phyloP scores from a whole-genome alignment of 2,888 invertebrate genomes.

The Heliconius sara region DNA sequence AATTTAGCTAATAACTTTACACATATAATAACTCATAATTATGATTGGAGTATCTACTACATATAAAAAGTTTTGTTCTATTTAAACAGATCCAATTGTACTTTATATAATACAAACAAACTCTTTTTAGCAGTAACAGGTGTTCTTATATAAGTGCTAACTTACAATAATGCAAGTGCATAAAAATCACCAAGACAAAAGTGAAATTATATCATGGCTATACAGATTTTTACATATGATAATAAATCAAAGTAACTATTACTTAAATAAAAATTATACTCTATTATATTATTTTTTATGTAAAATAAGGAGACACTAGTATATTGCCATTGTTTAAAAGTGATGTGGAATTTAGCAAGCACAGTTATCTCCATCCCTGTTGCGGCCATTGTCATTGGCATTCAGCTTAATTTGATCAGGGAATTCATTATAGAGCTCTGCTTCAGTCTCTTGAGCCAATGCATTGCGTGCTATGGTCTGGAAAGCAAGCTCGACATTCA shows the following conservation, averaged over 20 bases:
- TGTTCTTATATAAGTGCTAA: conserved; percentile 31
- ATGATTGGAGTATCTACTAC: conserved; percentile 4
- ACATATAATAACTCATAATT: conserved; percentile 2
- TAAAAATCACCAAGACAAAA: conserved; percentile 59
- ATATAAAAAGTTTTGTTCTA: conserved; percentile 7
- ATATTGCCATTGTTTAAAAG: conserved; percentile 63
- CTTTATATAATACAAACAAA: conserved; percentile 28
- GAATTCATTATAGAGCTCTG: conserved; percentile 98
- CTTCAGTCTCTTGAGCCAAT: conserved; percentile 95
- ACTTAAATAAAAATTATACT: conserved; percentile 74
- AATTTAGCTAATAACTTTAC: conserved; percentile 26
- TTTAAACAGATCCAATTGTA: conserved; percentile 38
- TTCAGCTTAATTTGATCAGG: conserved; percentile 97
- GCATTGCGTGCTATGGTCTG: conserved; percentile 99
- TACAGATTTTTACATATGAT: conserved; percentile 78
- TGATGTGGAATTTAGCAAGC: conserved; percentile 85
- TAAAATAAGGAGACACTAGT: conserved; percentile 71
- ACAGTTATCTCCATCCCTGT: conserved; percentile 89
- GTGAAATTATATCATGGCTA: conserved; percentile 62
- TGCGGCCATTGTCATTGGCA: conserved; percentile 88
- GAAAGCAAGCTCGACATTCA: conserved; percentile 99
- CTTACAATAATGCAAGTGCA: conserved; percentile 55
- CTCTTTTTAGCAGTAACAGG: conserved; percentile 28
- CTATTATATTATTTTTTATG: conserved; percentile 71
- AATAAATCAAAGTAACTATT: conserved; percentile 70